Evolutionary conservation across 2,888 invertebrate species (phyloP).

Genomic region (Neuroscelio doddi): DNA sequence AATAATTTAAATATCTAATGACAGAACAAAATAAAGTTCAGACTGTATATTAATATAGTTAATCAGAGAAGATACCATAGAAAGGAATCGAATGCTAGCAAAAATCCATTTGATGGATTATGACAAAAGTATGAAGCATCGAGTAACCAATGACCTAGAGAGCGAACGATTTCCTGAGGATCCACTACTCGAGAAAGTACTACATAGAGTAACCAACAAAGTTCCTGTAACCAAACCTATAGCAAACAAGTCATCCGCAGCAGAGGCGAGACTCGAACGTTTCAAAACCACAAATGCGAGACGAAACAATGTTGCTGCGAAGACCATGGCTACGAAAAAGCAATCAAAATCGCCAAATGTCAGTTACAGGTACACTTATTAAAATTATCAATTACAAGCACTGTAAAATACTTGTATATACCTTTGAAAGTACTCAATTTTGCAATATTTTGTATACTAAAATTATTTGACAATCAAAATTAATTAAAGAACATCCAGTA

Average conservation of each 20-base stretch:
- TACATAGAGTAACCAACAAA: constrained; percentile 57
- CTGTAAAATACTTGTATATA: no score
- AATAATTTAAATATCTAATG: no score
- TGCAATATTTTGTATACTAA: no score
- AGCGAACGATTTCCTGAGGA: constrained; percentile 72
- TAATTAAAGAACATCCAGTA: no score
- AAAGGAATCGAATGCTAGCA: constrained; percentile 58
- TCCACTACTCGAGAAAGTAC: constrained; percentile 50
- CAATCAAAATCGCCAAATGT: constrained; percentile 55
- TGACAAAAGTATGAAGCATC: constrained; percentile 71
- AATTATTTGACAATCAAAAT: no score
- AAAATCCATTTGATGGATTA: constrained; percentile 63
- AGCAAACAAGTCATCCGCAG: constrained; percentile 69
- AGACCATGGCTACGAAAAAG: constrained; percentile 54
- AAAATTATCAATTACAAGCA: constrained; percentile 10
- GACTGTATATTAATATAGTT: constrained; percentile 52
- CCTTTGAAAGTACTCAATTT: no score
- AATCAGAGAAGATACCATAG: constrained; percentile 55
- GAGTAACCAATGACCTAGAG: constrained; percentile 69
- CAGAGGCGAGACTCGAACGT: constrained; percentile 61
- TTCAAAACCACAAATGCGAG: constrained; percentile 60
- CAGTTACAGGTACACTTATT: constrained; percentile 54
- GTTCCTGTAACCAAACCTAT: constrained; percentile 56
- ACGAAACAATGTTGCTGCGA: constrained; percentile 45
- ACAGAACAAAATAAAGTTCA: no score